Evolutionary conservation across 2,797 vertebrate species (phyloP).

Genomic region (Halcyon leucocephala): DNA sequence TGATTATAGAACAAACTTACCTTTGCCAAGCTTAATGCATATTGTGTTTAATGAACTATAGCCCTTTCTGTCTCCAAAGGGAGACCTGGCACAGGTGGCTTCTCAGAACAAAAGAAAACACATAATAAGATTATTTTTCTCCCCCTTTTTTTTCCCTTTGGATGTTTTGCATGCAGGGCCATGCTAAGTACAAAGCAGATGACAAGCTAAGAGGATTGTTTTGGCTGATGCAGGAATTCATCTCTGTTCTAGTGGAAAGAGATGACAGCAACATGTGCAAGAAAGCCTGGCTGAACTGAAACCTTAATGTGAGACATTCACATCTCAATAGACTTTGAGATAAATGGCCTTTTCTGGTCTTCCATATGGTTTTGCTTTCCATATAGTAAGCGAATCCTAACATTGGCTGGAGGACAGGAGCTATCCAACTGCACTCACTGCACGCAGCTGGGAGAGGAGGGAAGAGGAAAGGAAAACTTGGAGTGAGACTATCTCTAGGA

Average conservation of each 20-base stretch:
- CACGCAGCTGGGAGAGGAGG: not conserved
- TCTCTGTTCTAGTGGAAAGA: not conserved
- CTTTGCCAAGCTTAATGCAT: not conserved
- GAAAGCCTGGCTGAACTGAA: constrained; percentile 10
- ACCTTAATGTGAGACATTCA: not conserved
- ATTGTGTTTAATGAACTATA: not conserved
- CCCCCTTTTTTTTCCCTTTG: not conserved
- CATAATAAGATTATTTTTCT: not conserved
- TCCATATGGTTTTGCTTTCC: constrained; percentile 52
- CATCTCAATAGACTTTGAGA: constrained; percentile 22
- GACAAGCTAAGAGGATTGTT: not conserved
- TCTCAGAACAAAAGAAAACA: not conserved
- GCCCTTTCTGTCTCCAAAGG: not conserved
- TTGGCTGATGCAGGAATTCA: not conserved
- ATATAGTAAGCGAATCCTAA: not conserved
- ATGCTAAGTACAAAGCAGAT: not conserved
- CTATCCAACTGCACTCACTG: not conserved
- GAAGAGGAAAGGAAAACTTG: not conserved
- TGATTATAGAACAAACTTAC: not conserved
- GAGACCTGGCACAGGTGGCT: not conserved
- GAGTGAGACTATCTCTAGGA: not conserved
- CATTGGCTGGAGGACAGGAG: not conserved
- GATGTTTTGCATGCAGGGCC: not conserved
- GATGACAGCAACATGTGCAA: constrained; percentile 24
- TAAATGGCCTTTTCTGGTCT: constrained; percentile 13